A percentile compares a stretch with the other conserved stretches of the same genome.
phyloP scores from a whole-genome alignment of 2,888 invertebrate genomes.

The Didymodactylos carnosus region DNA sequence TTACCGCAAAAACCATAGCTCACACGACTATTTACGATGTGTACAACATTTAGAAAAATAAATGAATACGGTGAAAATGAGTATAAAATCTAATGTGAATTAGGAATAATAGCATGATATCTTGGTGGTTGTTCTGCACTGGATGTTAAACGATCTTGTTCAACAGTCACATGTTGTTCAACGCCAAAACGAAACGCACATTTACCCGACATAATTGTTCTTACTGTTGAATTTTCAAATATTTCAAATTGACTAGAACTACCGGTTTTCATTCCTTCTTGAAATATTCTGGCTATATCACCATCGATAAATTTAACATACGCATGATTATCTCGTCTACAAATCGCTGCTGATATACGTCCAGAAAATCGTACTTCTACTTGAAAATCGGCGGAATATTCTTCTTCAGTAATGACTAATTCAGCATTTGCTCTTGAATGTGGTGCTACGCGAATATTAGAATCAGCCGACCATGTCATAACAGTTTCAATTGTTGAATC shows the following conservation, averaged over 20 bases:
- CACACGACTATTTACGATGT: no score
- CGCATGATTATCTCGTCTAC: not conserved
- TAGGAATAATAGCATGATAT: no score
- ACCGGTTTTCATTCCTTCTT: not conserved
- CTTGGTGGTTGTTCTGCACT: not conserved
- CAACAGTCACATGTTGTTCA: conserved; percentile 23
- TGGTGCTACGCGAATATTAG: conserved; percentile 31
- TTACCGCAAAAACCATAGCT: no score
- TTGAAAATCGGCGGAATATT: not conserved
- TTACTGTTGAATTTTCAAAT: not conserved
- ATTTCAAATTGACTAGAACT: not conserved
- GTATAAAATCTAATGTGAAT: no score
- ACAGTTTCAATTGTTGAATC: conserved; percentile 29
- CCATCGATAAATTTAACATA: not conserved
- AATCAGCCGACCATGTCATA: conserved; percentile 37
- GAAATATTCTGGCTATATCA: not conserved
- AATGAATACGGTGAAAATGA: no score
- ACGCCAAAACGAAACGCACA: conserved; percentile 29
- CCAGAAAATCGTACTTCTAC: not conserved
- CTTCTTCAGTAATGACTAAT: not conserved
- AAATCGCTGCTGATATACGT: not conserved
- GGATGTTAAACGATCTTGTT: not conserved
- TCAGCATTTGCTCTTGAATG: conserved; percentile 28
- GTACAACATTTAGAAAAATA: no score
- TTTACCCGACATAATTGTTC: conserved; percentile 19